phyloP scores from a whole-genome alignment of 2,888 invertebrate genomes.

The Caenorhabditis doughertyi region DNA sequence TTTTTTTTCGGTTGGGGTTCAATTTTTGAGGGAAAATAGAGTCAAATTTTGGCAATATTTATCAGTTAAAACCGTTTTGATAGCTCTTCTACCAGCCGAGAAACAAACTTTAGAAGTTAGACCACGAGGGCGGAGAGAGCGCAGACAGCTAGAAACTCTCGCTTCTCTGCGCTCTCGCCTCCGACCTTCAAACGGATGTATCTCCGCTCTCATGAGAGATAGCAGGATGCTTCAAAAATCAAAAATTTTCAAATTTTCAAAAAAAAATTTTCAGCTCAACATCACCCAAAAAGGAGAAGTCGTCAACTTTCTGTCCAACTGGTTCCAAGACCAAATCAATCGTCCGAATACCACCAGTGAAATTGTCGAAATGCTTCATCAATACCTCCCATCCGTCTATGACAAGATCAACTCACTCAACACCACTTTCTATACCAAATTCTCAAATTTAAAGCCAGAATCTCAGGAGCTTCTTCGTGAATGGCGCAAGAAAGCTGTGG shows the following conservation, averaged over 20 bases:
- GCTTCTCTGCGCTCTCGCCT: too few species aligned
- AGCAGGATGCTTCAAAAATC: too few species aligned
- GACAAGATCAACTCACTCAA: constrained; percentile 63
- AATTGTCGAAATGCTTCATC: constrained; percentile 61
- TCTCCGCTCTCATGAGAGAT: too few species aligned
- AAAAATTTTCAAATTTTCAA: neutral
- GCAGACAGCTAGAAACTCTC: too few species aligned
- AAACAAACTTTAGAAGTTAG: too few species aligned
- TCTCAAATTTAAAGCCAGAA: constrained; percentile 67
- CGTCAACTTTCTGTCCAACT: constrained; percentile 63
- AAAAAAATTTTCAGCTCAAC: constrained; percentile 52
- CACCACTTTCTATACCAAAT: constrained; percentile 68
- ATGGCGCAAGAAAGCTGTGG: constrained; percentile 67
- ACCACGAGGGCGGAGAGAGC: too few species aligned
- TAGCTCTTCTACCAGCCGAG: too few species aligned
- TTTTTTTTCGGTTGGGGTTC: constrained; percentile 9
- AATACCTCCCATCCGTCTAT: constrained; percentile 67
- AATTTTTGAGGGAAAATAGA: too few species aligned
- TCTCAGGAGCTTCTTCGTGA: constrained; percentile 63
- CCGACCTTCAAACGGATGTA: too few species aligned
- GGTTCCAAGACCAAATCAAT: constrained; percentile 67
- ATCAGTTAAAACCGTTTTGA: too few species aligned
- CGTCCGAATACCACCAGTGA: constrained; percentile 62
- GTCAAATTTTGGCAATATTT: too few species aligned
- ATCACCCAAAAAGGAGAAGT: constrained; percentile 68